phyloP scores from a whole-genome alignment of 1,140 invertebrate genomes.

The Lepidurus couesii region DNA sequence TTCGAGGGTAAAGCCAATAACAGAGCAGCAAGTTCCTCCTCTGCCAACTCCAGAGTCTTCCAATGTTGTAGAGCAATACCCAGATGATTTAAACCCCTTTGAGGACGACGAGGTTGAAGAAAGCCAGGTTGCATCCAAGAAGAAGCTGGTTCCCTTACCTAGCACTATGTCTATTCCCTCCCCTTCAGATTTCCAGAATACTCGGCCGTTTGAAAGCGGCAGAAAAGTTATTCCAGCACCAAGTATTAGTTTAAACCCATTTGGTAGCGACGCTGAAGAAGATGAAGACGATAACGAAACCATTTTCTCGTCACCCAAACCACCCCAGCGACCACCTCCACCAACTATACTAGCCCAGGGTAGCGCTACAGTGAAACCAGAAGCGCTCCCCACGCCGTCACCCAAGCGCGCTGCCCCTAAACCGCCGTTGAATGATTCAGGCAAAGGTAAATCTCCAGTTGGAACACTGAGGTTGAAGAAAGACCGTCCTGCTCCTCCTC shows the following conservation, averaged over 20 bases:
- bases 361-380: slow-evolving; percentile 26
- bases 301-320: slow-evolving; percentile 25
- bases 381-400: slow-evolving; percentile 35
- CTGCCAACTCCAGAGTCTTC: not conserved
- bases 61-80: slow-evolving; percentile 51
- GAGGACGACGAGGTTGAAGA: slow-evolving; percentile 42
- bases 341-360: slow-evolving; percentile 30
- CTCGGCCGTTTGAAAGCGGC: not conserved
- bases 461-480: slow-evolving; percentile 32
- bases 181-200: slow-evolving; percentile 25
- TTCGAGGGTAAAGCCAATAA: not conserved
- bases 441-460: slow-evolving; percentile 33
- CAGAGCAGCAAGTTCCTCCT: not conserved
- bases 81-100: slow-evolving; percentile 67
- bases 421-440: slow-evolving; percentile 35
- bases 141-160: not conserved
- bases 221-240: slow-evolving; percentile 29
- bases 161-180: slow-evolving; percentile 17
- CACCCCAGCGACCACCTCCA: slow-evolving; percentile 36
- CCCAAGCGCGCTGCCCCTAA: slow-evolving; percentile 27
- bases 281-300: slow-evolving; percentile 47
- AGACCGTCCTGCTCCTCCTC: slow-evolving; percentile 39
- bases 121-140: not conserved
- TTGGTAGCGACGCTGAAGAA: slow-evolving; percentile 60
- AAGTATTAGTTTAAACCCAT: slow-evolving; percentile 57